Conservation (phyloP, 2,797 vertebrate genomes). For the Periparus ater region DNA sequence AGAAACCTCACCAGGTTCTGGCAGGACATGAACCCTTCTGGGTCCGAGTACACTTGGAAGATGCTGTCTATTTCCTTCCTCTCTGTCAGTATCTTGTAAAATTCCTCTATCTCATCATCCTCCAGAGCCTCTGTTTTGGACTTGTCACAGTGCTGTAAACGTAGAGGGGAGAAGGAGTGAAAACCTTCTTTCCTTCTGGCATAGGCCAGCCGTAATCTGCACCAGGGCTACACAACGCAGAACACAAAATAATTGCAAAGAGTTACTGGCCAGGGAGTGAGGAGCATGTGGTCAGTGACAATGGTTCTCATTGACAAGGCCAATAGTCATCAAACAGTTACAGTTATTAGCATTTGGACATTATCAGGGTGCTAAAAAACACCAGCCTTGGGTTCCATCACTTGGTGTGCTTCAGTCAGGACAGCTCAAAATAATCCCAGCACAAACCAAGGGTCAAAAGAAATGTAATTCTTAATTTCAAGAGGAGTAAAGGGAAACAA, state of each 20-base stretch:
- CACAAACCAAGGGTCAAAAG: background rate
- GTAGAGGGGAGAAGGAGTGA: slow-evolving; percentile 63
- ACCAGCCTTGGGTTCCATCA: background rate
- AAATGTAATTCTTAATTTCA: background rate
- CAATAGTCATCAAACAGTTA: background rate
- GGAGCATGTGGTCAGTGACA: background rate
- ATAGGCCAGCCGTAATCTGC: slow-evolving; percentile 67
- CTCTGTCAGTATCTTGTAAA: slow-evolving; percentile 89
- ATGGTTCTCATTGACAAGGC: background rate
- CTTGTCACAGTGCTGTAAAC: slow-evolving; percentile 87
- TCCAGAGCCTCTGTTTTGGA: slow-evolving; percentile 89
- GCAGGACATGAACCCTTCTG: slow-evolving; percentile 78
- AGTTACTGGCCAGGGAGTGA: slow-evolving; percentile 22
- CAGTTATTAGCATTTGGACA: background rate
- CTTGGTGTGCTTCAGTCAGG: background rate
- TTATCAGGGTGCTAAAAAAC: background rate
- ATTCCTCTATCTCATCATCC: slow-evolving; percentile 88
- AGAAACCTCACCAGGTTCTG: slow-evolving; percentile 84
- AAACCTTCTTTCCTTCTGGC: slow-evolving; percentile 67
- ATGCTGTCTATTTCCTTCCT: slow-evolving; percentile 87
- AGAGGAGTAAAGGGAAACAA: background rate
- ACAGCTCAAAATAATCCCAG: background rate
- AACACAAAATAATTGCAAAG: slow-evolving; percentile 67
- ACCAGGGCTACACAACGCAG: slow-evolving; percentile 70
- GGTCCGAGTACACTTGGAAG: slow-evolving; percentile 75